Base-by-base conservation (phyloP, 2,888 invertebrate genomes). In the Scaeva pyrastri region DNA sequence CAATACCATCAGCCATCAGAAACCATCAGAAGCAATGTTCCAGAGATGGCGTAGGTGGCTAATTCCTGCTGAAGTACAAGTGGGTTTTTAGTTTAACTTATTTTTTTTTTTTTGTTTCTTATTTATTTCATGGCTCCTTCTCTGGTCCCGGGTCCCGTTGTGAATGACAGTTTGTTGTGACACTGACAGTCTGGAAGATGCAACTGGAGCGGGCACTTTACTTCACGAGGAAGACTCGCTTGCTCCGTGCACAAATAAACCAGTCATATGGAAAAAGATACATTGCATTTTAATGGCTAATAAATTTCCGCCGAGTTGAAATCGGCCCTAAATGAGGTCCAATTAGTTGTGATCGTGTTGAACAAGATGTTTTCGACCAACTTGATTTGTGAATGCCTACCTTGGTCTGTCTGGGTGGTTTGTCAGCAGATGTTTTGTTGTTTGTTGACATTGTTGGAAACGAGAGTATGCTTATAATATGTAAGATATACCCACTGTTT, bases 111-210 rank as follows among this genome's bases (percentile, higher is more conserved):
- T 19, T 19, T 26, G 11, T 12, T 52, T n/a, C 23, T 52, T 52
- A 71, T 84, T 56, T 76, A 45, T 73, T 85, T 75, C 74, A 75
- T 68, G 48, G 72, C 52, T 68, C 72, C 45, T 72, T 68, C 45
- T 43, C 56, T 50, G 76, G 7, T 41, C 60, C n/a, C n/a, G n/a
- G n/a, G n/a, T n/a, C n/a, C n/a, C n/a, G n/a, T n/a, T n/a, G n/a
- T 80, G 50, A 73, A 81, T 81, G 81, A 81, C 85, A 73, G 76
- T 81, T 68, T 85, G 75, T 45, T 76, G 71, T 85, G 85, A 80
- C 85, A 80, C 66, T 85, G 85, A 80, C 85, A 80, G 68, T 80
- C 68, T 80, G 72, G 71, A 48, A 79, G 71, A 80, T 50, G 85
- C 43, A 72, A 80, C 76, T 75, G 36, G 21, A 84, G 71, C 66